Percentiles rank a stretch among this genome's conserved stretches.
These are phyloP conservation scores for Toxotes lorentzi DNA, from an alignment of 2,797 vertebrate species.

Conservation along the genomic window DNA sequence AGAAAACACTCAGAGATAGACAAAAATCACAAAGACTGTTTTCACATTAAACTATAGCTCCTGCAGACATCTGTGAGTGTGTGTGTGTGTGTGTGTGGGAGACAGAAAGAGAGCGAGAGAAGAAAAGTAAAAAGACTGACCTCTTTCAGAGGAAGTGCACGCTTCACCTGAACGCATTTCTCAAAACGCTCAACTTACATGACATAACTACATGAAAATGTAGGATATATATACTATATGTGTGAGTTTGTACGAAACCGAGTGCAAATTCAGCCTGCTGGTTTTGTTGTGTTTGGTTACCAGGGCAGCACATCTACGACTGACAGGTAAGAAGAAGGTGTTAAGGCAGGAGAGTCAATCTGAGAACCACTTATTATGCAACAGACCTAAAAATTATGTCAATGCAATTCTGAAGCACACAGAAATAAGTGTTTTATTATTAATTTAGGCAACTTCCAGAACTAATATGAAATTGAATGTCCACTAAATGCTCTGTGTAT, in stretches of 20 bases:
- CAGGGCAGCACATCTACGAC: slow-evolving; percentile 42
- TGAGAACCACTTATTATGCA: slow-evolving; percentile 36
- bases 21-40: slow-evolving; percentile 49
- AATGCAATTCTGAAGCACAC: neutral
- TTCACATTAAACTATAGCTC: slow-evolving; percentile 48
- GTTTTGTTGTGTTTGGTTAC: slow-evolving; percentile 57
- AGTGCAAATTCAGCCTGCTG: slow-evolving; percentile 15
- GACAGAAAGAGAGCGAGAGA: neutral
- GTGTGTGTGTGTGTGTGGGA: neutral
- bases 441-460: neutral
- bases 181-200: slow-evolving; percentile 37
- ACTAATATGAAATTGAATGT: neutral
- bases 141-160: neutral
- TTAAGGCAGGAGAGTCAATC: slow-evolving; percentile 38
- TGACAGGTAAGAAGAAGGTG: slow-evolving; percentile 62
- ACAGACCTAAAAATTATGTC: slow-evolving; percentile 37
- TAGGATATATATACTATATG: neutral
- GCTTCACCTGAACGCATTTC: slow-evolving; percentile 14
- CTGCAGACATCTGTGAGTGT: slow-evolving; percentile 20
- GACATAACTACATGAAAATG: slow-evolving; percentile 37
- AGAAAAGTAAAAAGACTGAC: neutral
- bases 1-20: slow-evolving; percentile 52
- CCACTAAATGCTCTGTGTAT: neutral
- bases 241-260: slow-evolving; percentile 12
- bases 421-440: neutral